Base-by-base conservation (phyloP, 2,113 vertebrate species). In the Apaloderma vittatum region DNA sequence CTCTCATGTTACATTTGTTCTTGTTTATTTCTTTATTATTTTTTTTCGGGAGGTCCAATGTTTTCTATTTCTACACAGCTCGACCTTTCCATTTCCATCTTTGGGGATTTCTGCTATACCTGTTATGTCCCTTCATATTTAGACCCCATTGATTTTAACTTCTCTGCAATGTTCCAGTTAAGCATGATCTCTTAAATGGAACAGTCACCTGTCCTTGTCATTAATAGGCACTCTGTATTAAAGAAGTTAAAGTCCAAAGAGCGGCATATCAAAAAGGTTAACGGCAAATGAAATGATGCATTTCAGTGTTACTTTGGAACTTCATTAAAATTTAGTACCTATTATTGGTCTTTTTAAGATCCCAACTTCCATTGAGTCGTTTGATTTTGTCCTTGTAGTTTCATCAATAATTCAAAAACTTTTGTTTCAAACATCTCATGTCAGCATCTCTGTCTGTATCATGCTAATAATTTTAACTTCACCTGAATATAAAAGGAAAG, bases 281-380 rank as follows among this genome's bases (percentile, higher is more conserved):
- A 98, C 1, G 1, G 63, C 91, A 98, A 95, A 96, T 88, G 72
- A 98, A 98, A 97, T 96, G 88, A 79, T 95, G 88, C 84, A 95
- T 97, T 97, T 97, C 94, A 22, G 71, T 90, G 90, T 95, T 96
- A 96, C 82, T 94, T 52, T 86, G 87, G 85, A 97, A 95, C 73
- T 96, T 96, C 94, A 98, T 98, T 98, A 97, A 97, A 98, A 97
- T 97, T 97, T 98, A 97, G 91, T 95, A 80, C 83, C 59, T 24
- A 15, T 96, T 97, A 98, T 74, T 94, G 71, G 75, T 96, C 86
- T 94, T 96, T 96, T 83, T 79, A 89, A 95, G 93, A 97, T 91
- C 57, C 34, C 9, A 18, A 46, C 37, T 94, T 93, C 63, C 80
- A 88, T 9, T 76, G 95, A 97, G 96, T 97, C 61, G 73, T 93